These are phyloP conservation scores for Formica selysi DNA, from an alignment of 1,140 invertebrate genomes.

Conservation along the genomic window DNA sequence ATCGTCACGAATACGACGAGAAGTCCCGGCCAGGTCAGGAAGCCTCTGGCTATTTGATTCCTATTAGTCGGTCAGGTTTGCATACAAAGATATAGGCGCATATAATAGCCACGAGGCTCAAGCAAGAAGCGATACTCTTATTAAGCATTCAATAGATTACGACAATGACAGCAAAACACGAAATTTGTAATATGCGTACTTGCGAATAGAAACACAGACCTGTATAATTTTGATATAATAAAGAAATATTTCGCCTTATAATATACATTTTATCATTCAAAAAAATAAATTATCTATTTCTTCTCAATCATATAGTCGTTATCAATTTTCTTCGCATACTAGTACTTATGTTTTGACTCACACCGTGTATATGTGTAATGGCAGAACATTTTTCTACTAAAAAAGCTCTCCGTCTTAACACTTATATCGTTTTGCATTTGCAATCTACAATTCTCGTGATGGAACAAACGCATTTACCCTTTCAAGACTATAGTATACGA, in stretches of 20 bases:
- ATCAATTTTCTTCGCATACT: not conserved
- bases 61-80: constrained; percentile 21
- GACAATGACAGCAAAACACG: not conserved
- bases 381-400: not conserved
- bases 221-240: not conserved
- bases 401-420: not conserved
- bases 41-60: constrained; percentile 65
- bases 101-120: constrained; percentile 27
- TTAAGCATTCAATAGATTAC: constrained; percentile 9
- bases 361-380: too few relatives aligned
- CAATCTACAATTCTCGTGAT: not conserved
- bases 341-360: constrained; percentile 1
- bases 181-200: not conserved
- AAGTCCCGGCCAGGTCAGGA: constrained; percentile 49
- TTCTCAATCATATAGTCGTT: too few relatives aligned
- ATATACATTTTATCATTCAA: not conserved
- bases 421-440: constrained; percentile 23
- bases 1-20: constrained; percentile 18
- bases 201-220: not conserved
- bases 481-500: not conserved
- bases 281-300: not conserved
- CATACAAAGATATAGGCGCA: constrained; percentile 7
- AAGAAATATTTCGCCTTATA: not conserved
- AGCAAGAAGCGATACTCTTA: constrained; percentile 22
- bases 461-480: constrained; percentile 34